Evolutionary conservation across 2,113 vertebrate genomes (phyloP), one percentile per base, ranked within the genome.

Genomic region (Kobus ellipsiprymnus): DNA sequence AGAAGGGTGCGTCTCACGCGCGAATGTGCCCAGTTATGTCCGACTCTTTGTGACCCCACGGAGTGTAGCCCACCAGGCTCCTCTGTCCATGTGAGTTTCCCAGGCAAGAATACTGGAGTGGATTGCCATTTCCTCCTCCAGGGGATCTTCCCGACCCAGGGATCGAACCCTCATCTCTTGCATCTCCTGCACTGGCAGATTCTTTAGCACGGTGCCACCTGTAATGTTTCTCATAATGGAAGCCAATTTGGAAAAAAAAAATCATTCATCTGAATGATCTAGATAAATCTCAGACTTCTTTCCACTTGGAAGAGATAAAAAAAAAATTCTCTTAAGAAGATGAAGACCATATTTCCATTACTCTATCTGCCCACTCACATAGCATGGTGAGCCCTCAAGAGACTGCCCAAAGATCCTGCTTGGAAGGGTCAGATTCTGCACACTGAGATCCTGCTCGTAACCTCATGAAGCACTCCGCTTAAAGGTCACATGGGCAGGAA

Each of bases 1-100:
- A 44, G 77, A 85, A 91, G 64, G 16, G 55, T 5, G 25, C 16
- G 44, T 52, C 19, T 12, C 10, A 12, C 11, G 1, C 13, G 67
- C 0, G 1, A 2, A 36, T 23, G 19, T 3, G 21, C 36, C 23
- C n/a, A 3, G 10, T 3, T 6, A 2, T 13, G 67, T 13, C 36
- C 36, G 2, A 40, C 21, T 74, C 67, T 12, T 25, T 14, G 23
- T 77, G 40, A 27, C 23, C 71, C 40, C 71, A 7, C 10, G 40
- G 1, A 77, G 12, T 44, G 40, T 3, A 44, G 71, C 71, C 71
- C 40, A 44, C 40, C 71, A 77, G 71, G 40, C 23, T 27, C 71
- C 71, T 77, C 40, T 27, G 71, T 36, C 40, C 40, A 17, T 27
- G 36, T 0, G 6, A 23, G 12, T 27, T 27, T 27, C 23, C 36